Conservation (phyloP, 2,113 vertebrate genomes). For the Gasterosteus aculeatus region DNA sequence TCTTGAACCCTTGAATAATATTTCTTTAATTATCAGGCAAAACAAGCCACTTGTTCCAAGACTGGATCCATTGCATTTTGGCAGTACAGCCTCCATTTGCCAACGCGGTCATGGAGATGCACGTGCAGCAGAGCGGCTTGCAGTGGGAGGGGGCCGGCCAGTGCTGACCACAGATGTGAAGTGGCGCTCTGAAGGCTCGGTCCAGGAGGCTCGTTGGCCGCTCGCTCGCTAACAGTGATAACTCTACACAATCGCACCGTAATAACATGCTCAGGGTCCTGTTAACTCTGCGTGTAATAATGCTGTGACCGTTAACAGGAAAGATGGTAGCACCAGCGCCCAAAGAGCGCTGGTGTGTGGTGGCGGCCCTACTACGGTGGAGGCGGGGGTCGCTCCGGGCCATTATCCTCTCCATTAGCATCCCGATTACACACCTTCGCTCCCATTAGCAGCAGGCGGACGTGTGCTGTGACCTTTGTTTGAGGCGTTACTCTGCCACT, state of each 20-base stretch:
- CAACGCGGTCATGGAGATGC: slow-evolving; percentile 41
- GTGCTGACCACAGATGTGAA: slow-evolving; percentile 61
- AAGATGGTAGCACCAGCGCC: slow-evolving; percentile 19
- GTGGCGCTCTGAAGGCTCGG: slow-evolving; percentile 36
- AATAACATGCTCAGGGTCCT: slow-evolving; percentile 69
- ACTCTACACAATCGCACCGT: slow-evolving; percentile 61
- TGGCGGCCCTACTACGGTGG: slow-evolving; percentile 20
- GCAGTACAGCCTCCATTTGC: slow-evolving; percentile 43
- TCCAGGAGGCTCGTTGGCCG: slow-evolving; percentile 58
- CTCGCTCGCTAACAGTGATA: slow-evolving; percentile 65
- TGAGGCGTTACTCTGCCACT: slow-evolving; percentile 51
- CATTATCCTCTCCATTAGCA: slow-evolving; percentile 75
- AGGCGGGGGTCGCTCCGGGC: slow-evolving; percentile 34
- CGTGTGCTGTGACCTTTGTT: slow-evolving; percentile 72
- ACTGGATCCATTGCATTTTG: slow-evolving; percentile 49
- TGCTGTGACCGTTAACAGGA: slow-evolving; percentile 46
- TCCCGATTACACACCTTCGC: slow-evolving; percentile 73
- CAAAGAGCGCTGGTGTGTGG: slow-evolving; percentile 29
- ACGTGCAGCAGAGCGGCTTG: slow-evolving; percentile 45
- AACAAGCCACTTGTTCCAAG: slow-evolving; percentile 11
- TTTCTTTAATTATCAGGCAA: slow-evolving; percentile 10
- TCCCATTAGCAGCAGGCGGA: slow-evolving; percentile 61
- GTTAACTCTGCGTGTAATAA: slow-evolving; percentile 67
- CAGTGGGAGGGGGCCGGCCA: slow-evolving; percentile 33
- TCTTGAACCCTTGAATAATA: slow-evolving; percentile 2